Evolutionary conservation across 2,888 invertebrate genomes (phyloP), one percentile per base, ranked within the genome.

Genomic region (Argyresthia albistria): DNA sequence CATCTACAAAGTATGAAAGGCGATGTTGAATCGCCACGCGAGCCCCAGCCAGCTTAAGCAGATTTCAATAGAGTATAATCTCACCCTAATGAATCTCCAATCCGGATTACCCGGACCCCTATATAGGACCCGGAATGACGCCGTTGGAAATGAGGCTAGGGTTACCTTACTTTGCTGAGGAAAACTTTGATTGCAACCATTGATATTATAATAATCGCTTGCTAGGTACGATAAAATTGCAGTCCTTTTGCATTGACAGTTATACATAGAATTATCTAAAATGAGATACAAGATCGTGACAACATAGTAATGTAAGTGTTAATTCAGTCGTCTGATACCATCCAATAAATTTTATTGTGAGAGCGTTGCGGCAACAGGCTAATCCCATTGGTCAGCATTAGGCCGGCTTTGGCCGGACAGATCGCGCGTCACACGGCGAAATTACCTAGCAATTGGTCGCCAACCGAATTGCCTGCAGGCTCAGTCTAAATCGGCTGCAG

Each of bases 1-100:
- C 16, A 43, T 25, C 12, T 12, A 9, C 43, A 11, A 25, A 50
- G 50, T 10, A 50, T 42, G 37, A 42, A 42, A 35, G 43, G 43
- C 50, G 43, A 10, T 12, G n/a, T 35, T 39, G 35, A 45, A 36
- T 37, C 35, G 45, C 45, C 51, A 25, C 72, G 65, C 63, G 63
- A 66, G 65, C 52, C 49, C 72, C 67, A 69, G 61, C 66, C 62
- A 73, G 75, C 70, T 74, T 77, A 79, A 80, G 82, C 76, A 82
- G 84, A 87, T 88, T 87, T 88, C 87, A 87, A 88, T 88, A 81
- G 84, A 80, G 79, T 74, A 82, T 88, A 88, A 88, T 88, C 88
- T 86, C 77, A 72, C 79, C 80, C 84, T 88, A 88, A 88, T 88
- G 88, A 88, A 88, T 88, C 88, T 81, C 76, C 79, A 76, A 84